phyloP scores from a whole-genome alignment of 2,888 invertebrate genomes.

The Neoscelio sp. region DNA sequence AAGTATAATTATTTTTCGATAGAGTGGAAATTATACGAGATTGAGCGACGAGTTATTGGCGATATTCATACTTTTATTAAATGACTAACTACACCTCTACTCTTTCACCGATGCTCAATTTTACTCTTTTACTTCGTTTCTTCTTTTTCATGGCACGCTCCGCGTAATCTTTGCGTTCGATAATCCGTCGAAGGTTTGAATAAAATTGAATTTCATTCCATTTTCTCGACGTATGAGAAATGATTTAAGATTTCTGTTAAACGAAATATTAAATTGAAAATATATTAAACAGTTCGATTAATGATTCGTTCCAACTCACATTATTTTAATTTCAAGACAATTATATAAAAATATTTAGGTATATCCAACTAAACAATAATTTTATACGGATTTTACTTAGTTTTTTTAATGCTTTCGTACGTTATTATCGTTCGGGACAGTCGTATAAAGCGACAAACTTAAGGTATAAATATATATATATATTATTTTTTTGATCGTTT shows the following conservation, averaged over 20 bases:
- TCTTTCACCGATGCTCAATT: constrained; percentile 63
- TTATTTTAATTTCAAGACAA: too few relatives aligned
- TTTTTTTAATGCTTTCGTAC: too few relatives aligned
- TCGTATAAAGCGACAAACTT: too few relatives aligned
- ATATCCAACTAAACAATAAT: too few relatives aligned
- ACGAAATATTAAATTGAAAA: constrained; percentile 34
- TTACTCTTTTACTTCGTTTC: constrained; percentile 62
- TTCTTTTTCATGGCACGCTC: constrained; percentile 58
- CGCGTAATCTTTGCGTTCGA: constrained; percentile 56
- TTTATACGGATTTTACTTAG: too few relatives aligned
- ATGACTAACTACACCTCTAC: constrained; percentile 74
- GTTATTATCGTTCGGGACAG: too few relatives aligned
- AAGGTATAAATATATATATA: too few relatives aligned
- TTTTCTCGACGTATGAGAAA: constrained; percentile 27
- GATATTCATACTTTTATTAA: constrained; percentile 83
- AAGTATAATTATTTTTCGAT: constrained; percentile 83
- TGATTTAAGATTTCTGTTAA: constrained; percentile 27
- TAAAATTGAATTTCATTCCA: constrained; percentile 62
- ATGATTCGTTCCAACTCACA: background rate
- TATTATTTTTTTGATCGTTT: too few relatives aligned
- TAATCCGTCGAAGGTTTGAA: constrained; percentile 57
- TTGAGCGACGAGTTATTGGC: constrained; percentile 81
- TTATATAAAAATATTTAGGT: too few relatives aligned
- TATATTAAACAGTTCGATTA: too few relatives aligned
- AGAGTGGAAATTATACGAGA: constrained; percentile 83